A percentile compares a stretch with the other conserved stretches of the same genome.
phyloP scores from a whole-genome alignment of 2,797 vertebrate genomes.

The Chaunax sp. region DNA sequence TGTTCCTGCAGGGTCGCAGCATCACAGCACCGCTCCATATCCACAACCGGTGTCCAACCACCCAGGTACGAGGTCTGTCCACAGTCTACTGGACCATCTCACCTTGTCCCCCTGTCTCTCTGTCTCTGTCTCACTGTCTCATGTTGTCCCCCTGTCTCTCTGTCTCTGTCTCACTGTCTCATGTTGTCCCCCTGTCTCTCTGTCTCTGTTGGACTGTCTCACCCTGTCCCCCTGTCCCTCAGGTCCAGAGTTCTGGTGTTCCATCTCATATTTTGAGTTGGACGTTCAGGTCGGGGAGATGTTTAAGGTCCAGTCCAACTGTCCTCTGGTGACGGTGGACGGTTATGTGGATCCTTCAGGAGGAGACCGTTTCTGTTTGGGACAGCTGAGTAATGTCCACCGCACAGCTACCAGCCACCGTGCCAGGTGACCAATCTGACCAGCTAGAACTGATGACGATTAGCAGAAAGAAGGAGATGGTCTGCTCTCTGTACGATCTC shows the following conservation, averaged over 20 bases:
- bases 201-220: neutral
- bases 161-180: too few relatives aligned
- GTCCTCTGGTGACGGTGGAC: constrained; percentile 78
- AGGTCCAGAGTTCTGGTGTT: constrained; percentile 86
- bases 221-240: neutral
- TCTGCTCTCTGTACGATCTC: neutral
- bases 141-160: too few relatives aligned
- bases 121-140: neutral
- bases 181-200: neutral
- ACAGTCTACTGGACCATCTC: neutral
- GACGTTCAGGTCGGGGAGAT: constrained; percentile 82
- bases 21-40: constrained; percentile 63
- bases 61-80: constrained; percentile 54
- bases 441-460: neutral
- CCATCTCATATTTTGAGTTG: constrained; percentile 82
- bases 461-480: neutral
- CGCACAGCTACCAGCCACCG: constrained; percentile 76
- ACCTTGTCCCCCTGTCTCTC: too few relatives aligned
- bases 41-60: constrained; percentile 72
- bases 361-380: constrained; percentile 81
- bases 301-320: constrained; percentile 81
- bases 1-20: constrained; percentile 70
- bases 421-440: constrained; percentile 58
- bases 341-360: constrained; percentile 83
- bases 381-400: constrained; percentile 83